Base-by-base conservation (phyloP, 2,113 vertebrate genomes). In the Chiloscyllium plagiosum region DNA sequence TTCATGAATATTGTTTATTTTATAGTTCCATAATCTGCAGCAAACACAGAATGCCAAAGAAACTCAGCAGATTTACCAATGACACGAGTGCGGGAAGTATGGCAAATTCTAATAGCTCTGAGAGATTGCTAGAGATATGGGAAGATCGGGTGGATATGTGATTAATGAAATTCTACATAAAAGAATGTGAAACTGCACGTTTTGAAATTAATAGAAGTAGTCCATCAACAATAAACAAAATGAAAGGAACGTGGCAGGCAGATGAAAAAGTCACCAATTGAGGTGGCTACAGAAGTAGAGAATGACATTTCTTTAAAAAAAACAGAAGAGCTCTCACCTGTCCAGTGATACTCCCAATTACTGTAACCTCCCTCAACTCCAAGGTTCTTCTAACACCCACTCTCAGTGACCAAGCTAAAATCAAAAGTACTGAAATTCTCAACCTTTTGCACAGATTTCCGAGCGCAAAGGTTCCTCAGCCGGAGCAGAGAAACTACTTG, bases 401-500 rank as follows among this genome's bases (percentile, higher is more conserved):
- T 66, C 29, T 68, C 66, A 68, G 20, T 4, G 33, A 93, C 33
- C 17, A 70, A 47, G 50, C 42, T 13, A 66, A 94, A 94, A 69
- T 5, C 8, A 22, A 22, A 19, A 65, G 42, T 5, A 70, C 93
- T 76, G 42, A 52, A 42, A 50, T 90, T 70, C 29, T 95, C 69
- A 95, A 95, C 15, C 50, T 2, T 95, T 56, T 96, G 70, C 72
- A 22, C 87, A 97, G 96, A 69, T 95, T n/a, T 95, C 96, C n/a
- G 65, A 15, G 0, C 95, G 76, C 96, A 95, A 65, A 1, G 97
- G 97, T 0, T 6, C 0, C 37, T 96, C 96, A 29, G 96, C 97
- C 5, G 97, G 96, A 42, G 95, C 96, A 61, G 70, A 85, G 89
- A 96, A 65, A 2, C 90, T 97, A 33, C 96, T 96, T 24, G 95